Percentiles rank a stretch among this genome's conserved stretches.
Evolutionary conservation across 2,113 vertebrate species (phyloP).

Genomic region (Pachycephala philippinensis): DNA sequence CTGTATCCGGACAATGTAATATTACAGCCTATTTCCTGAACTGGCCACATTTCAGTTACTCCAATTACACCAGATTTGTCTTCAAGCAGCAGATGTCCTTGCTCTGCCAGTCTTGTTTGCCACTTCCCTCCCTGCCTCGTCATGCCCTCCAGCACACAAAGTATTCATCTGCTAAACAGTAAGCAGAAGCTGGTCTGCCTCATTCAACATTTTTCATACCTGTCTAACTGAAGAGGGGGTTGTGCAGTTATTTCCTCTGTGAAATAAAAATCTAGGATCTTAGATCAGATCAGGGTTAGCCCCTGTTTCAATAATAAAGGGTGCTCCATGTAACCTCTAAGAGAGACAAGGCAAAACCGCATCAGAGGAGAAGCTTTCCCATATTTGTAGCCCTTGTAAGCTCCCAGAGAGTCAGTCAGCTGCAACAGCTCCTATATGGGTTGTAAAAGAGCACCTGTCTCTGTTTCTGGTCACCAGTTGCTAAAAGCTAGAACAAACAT

Average conservation of each 20-base stretch:
- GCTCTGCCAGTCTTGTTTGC: not conserved
- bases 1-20: constrained; percentile 6
- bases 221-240: not conserved
- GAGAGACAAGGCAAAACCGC: not conserved
- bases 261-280: not conserved
- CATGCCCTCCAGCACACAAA: not conserved
- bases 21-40: constrained; percentile 19
- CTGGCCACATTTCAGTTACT: constrained; percentile 10
- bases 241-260: not conserved
- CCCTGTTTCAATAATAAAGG: not conserved
- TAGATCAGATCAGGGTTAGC: not conserved
- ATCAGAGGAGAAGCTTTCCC: not conserved
- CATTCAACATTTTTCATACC: not conserved
- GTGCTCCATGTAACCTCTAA: not conserved
- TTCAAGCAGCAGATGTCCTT: constrained; percentile 20
- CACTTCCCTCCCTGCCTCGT: not conserved
- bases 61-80: not conserved
- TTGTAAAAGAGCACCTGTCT: not conserved
- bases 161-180: not conserved
- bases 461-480: not conserved
- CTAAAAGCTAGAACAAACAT: not conserved
- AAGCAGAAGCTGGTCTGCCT: not conserved
- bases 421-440: not conserved
- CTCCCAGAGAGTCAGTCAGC: not conserved
- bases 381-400: not conserved